These are phyloP conservation scores for Hirundo rustica DNA, from an alignment of 2,797 vertebrate genomes.

Conservation along the genomic window DNA sequence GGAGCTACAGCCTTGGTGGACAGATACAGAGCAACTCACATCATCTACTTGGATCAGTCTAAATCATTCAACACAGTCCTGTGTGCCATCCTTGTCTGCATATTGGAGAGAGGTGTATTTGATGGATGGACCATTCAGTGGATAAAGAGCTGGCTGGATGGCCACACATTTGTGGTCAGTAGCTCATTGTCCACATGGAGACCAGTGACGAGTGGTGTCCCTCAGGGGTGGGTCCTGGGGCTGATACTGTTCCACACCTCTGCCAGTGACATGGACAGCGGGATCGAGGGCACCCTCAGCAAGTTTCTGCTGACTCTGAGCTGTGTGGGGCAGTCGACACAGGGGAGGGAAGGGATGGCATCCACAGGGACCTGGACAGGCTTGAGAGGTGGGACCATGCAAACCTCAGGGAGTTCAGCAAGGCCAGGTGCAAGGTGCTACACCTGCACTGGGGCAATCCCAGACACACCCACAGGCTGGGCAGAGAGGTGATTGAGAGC, in stretches of 20 bases:
- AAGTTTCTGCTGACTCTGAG: neutral
- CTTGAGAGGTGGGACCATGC: neutral
- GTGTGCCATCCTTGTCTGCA: rapidly evolving
- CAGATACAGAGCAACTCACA: neutral
- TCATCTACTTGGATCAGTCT: rapidly evolving
- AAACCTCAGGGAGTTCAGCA: neutral
- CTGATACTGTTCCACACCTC: rapidly evolving
- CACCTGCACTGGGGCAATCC: neutral
- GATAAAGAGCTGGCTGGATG: neutral
- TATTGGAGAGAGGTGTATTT: neutral
- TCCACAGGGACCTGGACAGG: neutral
- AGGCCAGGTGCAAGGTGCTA: no score
- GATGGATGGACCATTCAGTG: no score
- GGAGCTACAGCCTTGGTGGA: neutral
- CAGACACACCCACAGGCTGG: neutral
- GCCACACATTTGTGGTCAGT: neutral
- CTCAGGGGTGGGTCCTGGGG: neutral
- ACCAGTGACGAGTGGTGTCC: neutral
- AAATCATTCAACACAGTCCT: rapidly evolving
- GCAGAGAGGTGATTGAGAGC: neutral
- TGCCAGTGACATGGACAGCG: no score
- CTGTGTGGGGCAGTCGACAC: neutral
- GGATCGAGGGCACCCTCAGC: neutral
- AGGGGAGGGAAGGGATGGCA: neutral
- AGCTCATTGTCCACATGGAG: neutral